A percentile compares a stretch with the other conserved stretches of the same genome.
These are phyloP conservation scores for Hydropsyche tenuis DNA, from an alignment of 1,140 invertebrate genomes.

Conservation along the genomic window DNA sequence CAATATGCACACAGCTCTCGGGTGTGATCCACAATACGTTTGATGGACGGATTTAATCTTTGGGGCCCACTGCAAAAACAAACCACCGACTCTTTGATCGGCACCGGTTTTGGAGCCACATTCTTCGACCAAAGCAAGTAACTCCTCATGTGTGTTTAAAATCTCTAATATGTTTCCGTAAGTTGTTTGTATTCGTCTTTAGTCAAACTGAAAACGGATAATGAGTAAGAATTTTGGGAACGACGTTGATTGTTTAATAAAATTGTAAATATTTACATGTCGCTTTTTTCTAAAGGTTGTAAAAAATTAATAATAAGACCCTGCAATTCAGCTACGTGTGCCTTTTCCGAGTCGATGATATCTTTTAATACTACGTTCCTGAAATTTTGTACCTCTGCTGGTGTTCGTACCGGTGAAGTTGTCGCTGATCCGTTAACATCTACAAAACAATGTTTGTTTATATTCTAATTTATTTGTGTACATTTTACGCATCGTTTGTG, in stretches of 20 bases:
- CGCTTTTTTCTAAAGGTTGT: constrained; percentile 79
- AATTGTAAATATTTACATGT: constrained; percentile 73
- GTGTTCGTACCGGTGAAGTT: constrained; percentile 67
- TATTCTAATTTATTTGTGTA: background rate
- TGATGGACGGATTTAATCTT: constrained; percentile 86
- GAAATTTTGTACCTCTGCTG: constrained; percentile 76
- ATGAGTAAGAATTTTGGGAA: background rate
- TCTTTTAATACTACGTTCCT: constrained; percentile 88
- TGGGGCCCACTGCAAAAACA: constrained; percentile 88
- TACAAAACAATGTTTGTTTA: constrained; percentile 49
- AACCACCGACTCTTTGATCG: constrained; percentile 88
- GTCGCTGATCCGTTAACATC: constrained; percentile 61
- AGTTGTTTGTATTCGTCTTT: constrained; percentile 85
- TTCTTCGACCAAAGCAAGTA: constrained; percentile 80
- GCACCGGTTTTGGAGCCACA: constrained; percentile 70
- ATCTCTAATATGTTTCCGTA: constrained; percentile 90
- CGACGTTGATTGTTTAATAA: no score
- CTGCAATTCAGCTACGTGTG: constrained; percentile 87
- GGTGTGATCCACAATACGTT: constrained; percentile 90
- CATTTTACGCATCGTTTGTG: no score
- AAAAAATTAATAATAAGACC: constrained; percentile 84
- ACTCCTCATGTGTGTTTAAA: constrained; percentile 79
- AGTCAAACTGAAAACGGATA: constrained; percentile 70
- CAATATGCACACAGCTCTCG: constrained; percentile 88
- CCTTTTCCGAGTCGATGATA: constrained; percentile 90